Base-by-base conservation (phyloP, 1,140 invertebrate genomes). In the Drosophila tsacasi region DNA sequence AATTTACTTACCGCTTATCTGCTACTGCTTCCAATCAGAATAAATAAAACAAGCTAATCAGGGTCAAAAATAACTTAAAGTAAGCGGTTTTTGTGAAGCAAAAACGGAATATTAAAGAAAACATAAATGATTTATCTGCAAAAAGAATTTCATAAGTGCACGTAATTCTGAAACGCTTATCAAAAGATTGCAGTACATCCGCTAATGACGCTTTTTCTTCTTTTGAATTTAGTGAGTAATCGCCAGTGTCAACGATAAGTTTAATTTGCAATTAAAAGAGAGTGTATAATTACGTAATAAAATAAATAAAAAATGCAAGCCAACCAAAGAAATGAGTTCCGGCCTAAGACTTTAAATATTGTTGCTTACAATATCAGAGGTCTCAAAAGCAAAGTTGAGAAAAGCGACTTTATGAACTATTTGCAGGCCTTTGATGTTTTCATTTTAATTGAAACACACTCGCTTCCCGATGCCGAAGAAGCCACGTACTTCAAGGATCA, bases 301-400 rank as follows among this genome's bases (percentile, higher is more conserved):
- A 17, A 40, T 21, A 25, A 25, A 25, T 44, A 21, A 23, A 62
- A 25, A 12, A 35, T 25, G 30, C 12, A 10, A 21, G 6, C 17
- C 0, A 13, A n/a, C 2, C 10, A 21, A 5, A 17, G 15, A 23
- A 35, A 7, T 0, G 12, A 12, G 13, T 8, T 37, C 4, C 35
- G 12, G 35, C 35, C 35, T 37, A 12, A 5, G 21, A 12, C 8
- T 3, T 17, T 69, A 19, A 66, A 54, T 13, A 66, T 66, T 0
- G 39, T n/a, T 23, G 15, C 67, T 5, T 69, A 66, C 21, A 69
- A 69, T 13, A 66, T 69, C 8, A 50, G 63, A n/a, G 67, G 67
- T 44, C 47, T 69, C 0, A n/a, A 37, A 27, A 37, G 62, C 7
- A 69, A 66, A 35, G 23, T 35, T 1, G 7, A 27, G 1, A 25